phyloP scores from a whole-genome alignment of 2,888 invertebrate species.

The Melangyna quadrimaculata region DNA sequence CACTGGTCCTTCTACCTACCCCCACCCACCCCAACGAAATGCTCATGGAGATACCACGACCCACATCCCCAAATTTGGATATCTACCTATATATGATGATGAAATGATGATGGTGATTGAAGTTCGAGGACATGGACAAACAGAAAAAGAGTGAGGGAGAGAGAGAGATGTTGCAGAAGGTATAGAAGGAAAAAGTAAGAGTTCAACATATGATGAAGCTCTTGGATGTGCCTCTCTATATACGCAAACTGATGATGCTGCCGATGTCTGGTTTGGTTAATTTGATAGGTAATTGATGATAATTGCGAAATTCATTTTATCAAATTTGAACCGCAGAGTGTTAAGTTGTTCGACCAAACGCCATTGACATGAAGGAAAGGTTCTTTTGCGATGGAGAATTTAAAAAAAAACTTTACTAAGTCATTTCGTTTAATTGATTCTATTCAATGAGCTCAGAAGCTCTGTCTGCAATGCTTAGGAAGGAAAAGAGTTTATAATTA shows the following conservation, averaged over 20 bases:
- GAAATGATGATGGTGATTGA: not conserved
- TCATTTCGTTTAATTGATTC: not conserved
- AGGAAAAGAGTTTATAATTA: not conserved
- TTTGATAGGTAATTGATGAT: constrained; percentile 69
- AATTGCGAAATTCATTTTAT: constrained; percentile 66
- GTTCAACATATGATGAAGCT: constrained; percentile 20
- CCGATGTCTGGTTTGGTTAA: constrained; percentile 50
- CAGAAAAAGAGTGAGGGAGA: not conserved
- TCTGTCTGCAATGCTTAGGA: not conserved
- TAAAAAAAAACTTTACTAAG: not conserved
- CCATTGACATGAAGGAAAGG: constrained; percentile 35
- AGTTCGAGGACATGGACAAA: not conserved
- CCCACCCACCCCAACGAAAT: not conserved
- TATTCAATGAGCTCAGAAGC: not conserved
- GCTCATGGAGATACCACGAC: constrained; percentile 20
- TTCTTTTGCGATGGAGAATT: not conserved
- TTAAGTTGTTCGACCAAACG: constrained; percentile 49
- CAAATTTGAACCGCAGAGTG: constrained; percentile 60
- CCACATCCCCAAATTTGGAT: constrained; percentile 21
- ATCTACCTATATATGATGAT: not conserved
- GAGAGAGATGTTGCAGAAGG: not conserved
- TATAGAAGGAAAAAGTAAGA: not conserved
- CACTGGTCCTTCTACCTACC: constrained; percentile 23
- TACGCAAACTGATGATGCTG: constrained; percentile 9
- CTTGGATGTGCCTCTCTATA: constrained; percentile 10